These are phyloP conservation scores for Loripinus fragilis DNA, from an alignment of 2,888 invertebrate species.

Conservation along the genomic window DNA sequence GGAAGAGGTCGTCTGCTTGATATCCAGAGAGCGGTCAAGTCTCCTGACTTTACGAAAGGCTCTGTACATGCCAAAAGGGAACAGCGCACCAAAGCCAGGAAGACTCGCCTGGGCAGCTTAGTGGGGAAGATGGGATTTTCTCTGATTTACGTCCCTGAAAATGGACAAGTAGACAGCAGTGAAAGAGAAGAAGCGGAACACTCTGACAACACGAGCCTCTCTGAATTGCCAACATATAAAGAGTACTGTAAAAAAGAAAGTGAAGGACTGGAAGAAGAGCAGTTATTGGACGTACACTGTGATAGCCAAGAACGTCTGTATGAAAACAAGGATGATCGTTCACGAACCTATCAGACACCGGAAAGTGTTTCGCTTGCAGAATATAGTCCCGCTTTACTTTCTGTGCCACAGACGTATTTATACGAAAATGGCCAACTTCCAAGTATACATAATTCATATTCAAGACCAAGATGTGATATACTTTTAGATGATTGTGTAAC, in stretches of 20 bases:
- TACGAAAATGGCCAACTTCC: background rate
- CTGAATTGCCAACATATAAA: background rate
- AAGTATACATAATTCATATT: background rate
- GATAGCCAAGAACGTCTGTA: background rate
- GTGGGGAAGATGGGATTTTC: slow-evolving; percentile 10
- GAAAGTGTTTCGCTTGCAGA: background rate
- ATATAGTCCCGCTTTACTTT: background rate
- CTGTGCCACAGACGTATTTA: background rate
- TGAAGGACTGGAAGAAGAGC: too few relatives aligned
- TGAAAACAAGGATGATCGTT: too few relatives aligned
- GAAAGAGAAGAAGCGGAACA: background rate
- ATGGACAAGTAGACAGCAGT: background rate
- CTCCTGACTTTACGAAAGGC: background rate
- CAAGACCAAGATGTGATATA: background rate
- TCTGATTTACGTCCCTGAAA: background rate
- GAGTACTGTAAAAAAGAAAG: too few relatives aligned
- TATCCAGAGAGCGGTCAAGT: background rate
- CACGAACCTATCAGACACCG: background rate
- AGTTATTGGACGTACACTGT: too few relatives aligned
- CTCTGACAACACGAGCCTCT: background rate
- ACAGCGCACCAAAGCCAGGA: background rate
- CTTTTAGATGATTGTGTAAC: background rate
- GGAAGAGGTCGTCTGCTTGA: background rate
- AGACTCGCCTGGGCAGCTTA: background rate
- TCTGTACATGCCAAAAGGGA: background rate